Percentiles rank a stretch among this genome's conserved stretches.
These are phyloP conservation scores for Alviniconcha strummeri DNA, from an alignment of 2,888 invertebrate species.

Conservation along the genomic window DNA sequence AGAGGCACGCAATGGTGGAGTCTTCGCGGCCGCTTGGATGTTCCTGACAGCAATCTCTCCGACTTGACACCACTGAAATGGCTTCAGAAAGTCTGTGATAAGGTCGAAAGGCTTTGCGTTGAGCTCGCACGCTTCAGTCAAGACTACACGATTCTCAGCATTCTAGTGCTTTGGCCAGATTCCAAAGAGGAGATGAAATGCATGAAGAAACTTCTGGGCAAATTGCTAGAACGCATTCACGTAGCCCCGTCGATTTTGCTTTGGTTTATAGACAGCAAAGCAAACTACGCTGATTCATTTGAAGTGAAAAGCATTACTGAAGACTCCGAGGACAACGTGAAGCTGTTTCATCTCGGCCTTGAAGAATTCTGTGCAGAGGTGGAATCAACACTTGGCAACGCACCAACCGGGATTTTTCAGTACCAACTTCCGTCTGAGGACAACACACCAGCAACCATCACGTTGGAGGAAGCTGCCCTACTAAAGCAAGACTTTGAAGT, in stretches of 20 bases:
- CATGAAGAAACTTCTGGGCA: conserved; percentile 28
- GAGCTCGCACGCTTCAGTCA: conserved; percentile 41
- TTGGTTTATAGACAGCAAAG: neutral
- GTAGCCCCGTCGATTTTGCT: conserved; percentile 16
- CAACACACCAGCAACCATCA: conserved; percentile 16
- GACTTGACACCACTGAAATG: conserved; percentile 37
- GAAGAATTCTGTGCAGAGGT: conserved; percentile 36
- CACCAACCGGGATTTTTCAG: neutral
- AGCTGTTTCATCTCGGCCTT: neutral
- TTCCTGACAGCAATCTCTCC: conserved; percentile 46
- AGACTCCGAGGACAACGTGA: neutral
- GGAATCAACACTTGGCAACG: neutral
- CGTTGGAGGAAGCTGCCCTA: conserved; percentile 41
- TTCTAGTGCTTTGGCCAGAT: conserved; percentile 45
- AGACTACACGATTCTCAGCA: conserved; percentile 43
- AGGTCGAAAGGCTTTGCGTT: conserved; percentile 36
- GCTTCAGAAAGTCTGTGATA: conserved; percentile 36
- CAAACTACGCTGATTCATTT: neutral
- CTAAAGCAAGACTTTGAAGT: conserved; percentile 47
- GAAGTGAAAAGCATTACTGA: conserved; percentile 5
- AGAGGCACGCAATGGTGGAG: conserved; percentile 36
- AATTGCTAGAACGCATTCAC: conserved; percentile 20
- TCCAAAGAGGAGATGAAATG: conserved; percentile 14
- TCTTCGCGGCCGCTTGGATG: conserved; percentile 37
- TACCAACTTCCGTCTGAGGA: conserved; percentile 37